phyloP scores from a whole-genome alignment of 2,797 vertebrate genomes.

The Phaenicophaeus curvirostris region DNA sequence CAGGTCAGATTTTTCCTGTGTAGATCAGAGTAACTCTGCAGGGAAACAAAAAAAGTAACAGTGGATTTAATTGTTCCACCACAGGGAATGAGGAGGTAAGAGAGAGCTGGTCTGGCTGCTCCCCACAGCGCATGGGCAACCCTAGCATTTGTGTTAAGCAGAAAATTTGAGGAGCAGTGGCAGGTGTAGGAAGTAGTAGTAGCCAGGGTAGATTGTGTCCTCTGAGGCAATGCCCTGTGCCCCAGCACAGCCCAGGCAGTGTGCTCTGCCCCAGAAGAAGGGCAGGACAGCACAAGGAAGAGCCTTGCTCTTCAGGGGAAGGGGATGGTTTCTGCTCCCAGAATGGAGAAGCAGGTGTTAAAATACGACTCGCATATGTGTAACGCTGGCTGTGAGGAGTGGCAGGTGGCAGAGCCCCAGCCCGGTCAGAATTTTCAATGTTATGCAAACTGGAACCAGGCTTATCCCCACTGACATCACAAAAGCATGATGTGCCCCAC shows the following conservation, averaged over 20 bases:
- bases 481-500: neutral
- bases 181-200: rapidly evolving
- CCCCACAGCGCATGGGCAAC: rapidly evolving
- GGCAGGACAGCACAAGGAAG: rapidly evolving
- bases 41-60: rapidly evolving
- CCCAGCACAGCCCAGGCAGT: rapidly evolving
- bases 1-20: neutral
- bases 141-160: neutral
- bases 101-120: neutral
- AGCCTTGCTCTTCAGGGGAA: neutral
- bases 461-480: rapidly evolving
- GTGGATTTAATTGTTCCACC: neutral
- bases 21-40: neutral
- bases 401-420: too few species aligned
- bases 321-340: neutral
- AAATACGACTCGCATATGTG: rapidly evolving
- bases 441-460: neutral
- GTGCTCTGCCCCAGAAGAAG: neutral
- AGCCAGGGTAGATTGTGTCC: neutral
- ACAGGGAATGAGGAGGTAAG: neutral
- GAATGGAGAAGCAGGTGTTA: neutral
- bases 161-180: neutral
- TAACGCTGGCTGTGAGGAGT: neutral
- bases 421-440: neutral
- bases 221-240: rapidly evolving